Conservation (phyloP, 2,113 vertebrate genomes). For the Physeter macrocephalus region DNA sequence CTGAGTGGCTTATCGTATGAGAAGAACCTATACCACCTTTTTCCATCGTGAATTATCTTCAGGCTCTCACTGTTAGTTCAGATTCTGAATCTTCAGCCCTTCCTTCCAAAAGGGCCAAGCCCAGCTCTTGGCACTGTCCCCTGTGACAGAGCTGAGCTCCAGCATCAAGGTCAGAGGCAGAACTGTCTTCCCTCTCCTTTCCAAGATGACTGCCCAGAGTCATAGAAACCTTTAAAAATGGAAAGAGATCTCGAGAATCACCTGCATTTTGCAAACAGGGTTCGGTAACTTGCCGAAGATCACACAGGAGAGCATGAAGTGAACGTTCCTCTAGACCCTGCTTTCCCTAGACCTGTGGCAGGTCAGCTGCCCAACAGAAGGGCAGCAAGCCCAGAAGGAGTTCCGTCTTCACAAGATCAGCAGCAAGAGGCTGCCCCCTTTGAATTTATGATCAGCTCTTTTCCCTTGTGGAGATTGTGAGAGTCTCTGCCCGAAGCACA, state of each 20-base stretch:
- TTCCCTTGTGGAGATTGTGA: neutral
- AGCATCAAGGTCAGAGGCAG: slow-evolving; percentile 5
- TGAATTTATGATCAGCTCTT: neutral
- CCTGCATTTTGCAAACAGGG: slow-evolving; percentile 6
- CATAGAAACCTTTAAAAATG: slow-evolving; percentile 25
- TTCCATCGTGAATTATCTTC: slow-evolving; percentile 40
- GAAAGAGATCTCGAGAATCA: neutral
- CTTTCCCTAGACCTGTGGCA: neutral
- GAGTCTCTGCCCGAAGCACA: neutral
- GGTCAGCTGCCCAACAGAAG: neutral
- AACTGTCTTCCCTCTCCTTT: slow-evolving; percentile 16
- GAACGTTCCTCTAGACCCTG: neutral
- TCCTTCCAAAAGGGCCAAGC: neutral
- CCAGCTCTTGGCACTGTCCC: neutral
- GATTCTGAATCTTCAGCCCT: slow-evolving; percentile 15
- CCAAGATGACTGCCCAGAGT: slow-evolving; percentile 34
- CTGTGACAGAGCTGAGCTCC: neutral
- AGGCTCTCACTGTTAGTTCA: slow-evolving; percentile 19
- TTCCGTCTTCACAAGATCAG: neutral
- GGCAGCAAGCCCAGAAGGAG: neutral
- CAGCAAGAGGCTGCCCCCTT: neutral
- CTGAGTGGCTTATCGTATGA: slow-evolving; percentile 47
- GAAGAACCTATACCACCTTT: slow-evolving; percentile 31
- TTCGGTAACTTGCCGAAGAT: neutral
- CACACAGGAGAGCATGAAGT: neutral